phyloP scores from a whole-genome alignment of 1,140 invertebrate genomes.

The Hycleus phaleratus region DNA sequence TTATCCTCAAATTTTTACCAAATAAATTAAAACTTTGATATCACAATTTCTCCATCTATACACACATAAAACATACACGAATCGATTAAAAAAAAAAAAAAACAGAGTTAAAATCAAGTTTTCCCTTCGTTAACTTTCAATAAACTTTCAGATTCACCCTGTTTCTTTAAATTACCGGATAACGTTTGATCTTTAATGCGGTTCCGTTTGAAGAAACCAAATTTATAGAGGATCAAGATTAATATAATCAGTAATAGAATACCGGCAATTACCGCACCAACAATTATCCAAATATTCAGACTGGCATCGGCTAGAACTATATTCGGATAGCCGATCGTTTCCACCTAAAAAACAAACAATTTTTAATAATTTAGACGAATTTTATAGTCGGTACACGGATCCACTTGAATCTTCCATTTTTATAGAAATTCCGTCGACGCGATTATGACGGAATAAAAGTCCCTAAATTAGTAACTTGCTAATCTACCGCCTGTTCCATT shows the following conservation, averaged over 20 bases:
- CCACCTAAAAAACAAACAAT: conserved; percentile 50
- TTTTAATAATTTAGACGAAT: conserved; percentile 2
- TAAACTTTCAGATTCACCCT: conserved; percentile 37
- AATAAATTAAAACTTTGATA: no score
- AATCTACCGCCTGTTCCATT: no score
- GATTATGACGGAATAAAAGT: no score
- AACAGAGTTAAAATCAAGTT: not conserved
- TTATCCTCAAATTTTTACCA: no score
- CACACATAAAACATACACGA: no score
- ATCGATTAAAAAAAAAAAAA: not conserved
- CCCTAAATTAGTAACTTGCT: no score
- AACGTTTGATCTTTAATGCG: conserved; percentile 69
- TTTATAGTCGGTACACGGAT: no score
- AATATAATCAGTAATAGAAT: conserved; percentile 69
- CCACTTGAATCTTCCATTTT: no score
- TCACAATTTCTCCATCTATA: no score
- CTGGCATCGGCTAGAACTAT: conserved; percentile 55
- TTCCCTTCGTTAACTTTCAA: conserved; percentile 11
- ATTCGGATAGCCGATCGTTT: conserved; percentile 74
- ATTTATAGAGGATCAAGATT: conserved; percentile 71
- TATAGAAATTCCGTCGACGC: no score
- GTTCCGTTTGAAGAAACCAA: conserved; percentile 82
- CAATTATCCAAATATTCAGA: conserved; percentile 75
- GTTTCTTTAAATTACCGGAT: conserved; percentile 73
- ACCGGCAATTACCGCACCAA: conserved; percentile 69